Evolutionary conservation across 1,140 invertebrate species (phyloP), one percentile per base, ranked within the genome.

Genomic region (Drosophila serrata): DNA sequence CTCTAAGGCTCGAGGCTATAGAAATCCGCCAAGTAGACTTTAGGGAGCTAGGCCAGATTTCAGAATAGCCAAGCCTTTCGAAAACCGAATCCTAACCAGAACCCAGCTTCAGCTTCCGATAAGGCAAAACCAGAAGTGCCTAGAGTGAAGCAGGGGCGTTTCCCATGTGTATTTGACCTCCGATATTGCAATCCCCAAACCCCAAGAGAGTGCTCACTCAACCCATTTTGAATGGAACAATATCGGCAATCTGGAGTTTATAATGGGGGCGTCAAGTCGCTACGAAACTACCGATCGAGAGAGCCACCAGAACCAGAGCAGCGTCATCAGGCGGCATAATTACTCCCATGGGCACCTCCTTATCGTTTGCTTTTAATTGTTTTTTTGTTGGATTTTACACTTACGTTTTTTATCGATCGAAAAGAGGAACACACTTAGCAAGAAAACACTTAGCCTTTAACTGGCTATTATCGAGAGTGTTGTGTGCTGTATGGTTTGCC

Each of bases 291-390:
- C 75, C 56, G 63, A 59, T 60, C 37, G 17, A n/a, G 17, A 55
- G 17, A 62, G 42, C 22, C 33, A 31, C 60, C 43, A 48, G 35
- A 27, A 13, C 37, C 55, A 46, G 46, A 46, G 13, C 43, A 49
- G 46, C 27, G 46, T n/a, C 55, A 40, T 43, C 49, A 39, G 31
- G 35, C 39, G 40, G 69, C 27, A 40, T 51, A 62, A 78, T 78
- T 56, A 40, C 45, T 78, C 75, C 75, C 75, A 77, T 77, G 75
- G 57, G 75, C 75, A 77, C 74, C 75, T 77, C 76, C 74, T 78
- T 77, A 78, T 78, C 75, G 74, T 27, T 59, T 15, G 65, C 37
- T 72, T 72, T 72, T 72, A 72, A 72, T 72, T 72, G 51, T 51
- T 68, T 55, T 33, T 76, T 74, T 45, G 46, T 68, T 39, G 40